Evolutionary conservation across 2,888 invertebrate species (phyloP).

Genomic region (Drosophila mimica): DNA sequence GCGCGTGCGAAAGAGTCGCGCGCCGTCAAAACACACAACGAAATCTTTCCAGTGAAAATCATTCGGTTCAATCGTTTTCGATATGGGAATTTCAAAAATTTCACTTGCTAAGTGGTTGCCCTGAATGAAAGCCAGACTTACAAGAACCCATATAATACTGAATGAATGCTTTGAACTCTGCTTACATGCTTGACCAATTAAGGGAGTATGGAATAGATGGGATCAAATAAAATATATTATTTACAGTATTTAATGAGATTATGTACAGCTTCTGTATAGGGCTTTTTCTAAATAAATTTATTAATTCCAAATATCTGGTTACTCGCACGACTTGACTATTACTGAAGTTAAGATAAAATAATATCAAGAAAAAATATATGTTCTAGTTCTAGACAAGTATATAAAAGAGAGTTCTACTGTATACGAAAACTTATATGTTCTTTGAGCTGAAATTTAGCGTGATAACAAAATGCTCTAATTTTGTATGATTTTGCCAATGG

Average conservation of each 20-base stretch:
- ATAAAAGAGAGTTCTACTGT: background rate
- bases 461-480: slow-evolving; percentile 58
- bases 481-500: slow-evolving; percentile 28
- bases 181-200: background rate
- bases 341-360: background rate
- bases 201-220: background rate
- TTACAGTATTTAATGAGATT: no score
- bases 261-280: background rate
- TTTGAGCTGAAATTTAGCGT: background rate
- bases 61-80: slow-evolving; percentile 38
- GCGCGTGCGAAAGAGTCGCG: slow-evolving; percentile 50
- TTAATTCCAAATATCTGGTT: background rate
- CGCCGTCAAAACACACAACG: slow-evolving; percentile 53
- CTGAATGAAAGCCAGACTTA: slow-evolving; percentile 36
- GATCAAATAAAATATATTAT: background rate
- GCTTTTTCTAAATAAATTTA: background rate
- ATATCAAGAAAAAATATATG: background rate
- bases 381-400: fast-evolving
- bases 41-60: slow-evolving; percentile 48
- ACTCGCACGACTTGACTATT: background rate
- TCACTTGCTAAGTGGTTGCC: slow-evolving; percentile 61
- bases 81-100: slow-evolving; percentile 64
- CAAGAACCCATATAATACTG: slow-evolving; percentile 11
- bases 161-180: slow-evolving; percentile 40
- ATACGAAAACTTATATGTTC: background rate